Evolutionary conservation across 2,113 vertebrate species (phyloP), one percentile per base, ranked within the genome.

Genomic region (Pelecanus crispus): DNA sequence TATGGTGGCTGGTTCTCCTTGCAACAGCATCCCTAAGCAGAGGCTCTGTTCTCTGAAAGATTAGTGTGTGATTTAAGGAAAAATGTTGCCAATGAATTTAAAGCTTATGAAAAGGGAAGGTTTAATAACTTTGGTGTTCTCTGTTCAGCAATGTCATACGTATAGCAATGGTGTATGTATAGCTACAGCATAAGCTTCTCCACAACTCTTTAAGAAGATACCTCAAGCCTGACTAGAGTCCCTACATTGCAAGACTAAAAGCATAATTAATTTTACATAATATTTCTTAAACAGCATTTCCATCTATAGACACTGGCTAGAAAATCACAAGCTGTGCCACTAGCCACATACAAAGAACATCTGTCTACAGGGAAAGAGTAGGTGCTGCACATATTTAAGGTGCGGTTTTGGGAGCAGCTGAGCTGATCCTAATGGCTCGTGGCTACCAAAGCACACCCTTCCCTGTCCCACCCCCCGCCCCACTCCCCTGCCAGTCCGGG

Each of bases 1-100:
- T 50, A 84, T 42, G 45, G 47, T 90, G 44, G 71, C 62, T 90
- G 58, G 32, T 68, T 97, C 88, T 97, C 86, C 91, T 91, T 92
- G 86, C 52, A 95, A 85, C 77, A 81, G 81, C 72, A 80, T 90
- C 47, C 84, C 58, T 87, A 92, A 91, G 93, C 86, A 94, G 55
- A 82, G 61, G 56, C 65, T 97, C 87, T 91, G 75, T 71, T 93
- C 83, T 47, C 58, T 80, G 71, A 85, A 92, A 91, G 74, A 94
- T 91, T 63, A 87, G 66, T n/a, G 42, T 22, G 26, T 63, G 79
- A 90, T 92, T 94, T 93, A 38, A 92, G 85, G 44, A 86, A 63
- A 66, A 65, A 28, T 2, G 25, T 75, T 94, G 91, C 49, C 80
- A 73, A 59, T 89, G 58, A 95, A 94, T 97, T 86, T 80, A 55